phyloP scores from a whole-genome alignment of 2,113 vertebrate species.

The Myotis lucifugus region DNA sequence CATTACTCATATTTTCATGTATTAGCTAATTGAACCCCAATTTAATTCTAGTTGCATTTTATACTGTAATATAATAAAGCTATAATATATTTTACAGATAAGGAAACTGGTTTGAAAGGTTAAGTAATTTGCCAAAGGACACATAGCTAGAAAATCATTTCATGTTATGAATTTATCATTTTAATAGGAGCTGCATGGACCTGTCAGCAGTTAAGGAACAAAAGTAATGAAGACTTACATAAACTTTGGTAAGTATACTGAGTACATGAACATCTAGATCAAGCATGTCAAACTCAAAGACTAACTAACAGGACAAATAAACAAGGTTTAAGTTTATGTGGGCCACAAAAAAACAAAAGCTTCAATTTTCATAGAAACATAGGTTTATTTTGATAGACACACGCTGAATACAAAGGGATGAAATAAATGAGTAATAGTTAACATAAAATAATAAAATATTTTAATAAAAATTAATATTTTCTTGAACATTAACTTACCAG shows the following conservation, averaged over 20 bases:
- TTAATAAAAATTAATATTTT: too few relatives aligned
- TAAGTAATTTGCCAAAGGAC: constrained; percentile 3
- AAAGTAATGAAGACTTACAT: constrained; percentile 97
- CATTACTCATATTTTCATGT: constrained; percentile 33
- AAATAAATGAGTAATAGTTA: too few relatives aligned
- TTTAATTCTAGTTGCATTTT: neutral
- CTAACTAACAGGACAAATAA: too few relatives aligned
- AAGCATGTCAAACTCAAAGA: too few relatives aligned
- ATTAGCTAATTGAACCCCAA: neutral
- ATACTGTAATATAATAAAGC: neutral
- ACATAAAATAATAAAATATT: too few relatives aligned
- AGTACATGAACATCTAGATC: neutral
- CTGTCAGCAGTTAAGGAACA: constrained; percentile 91
- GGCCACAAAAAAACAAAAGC: too few relatives aligned
- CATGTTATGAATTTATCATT: neutral
- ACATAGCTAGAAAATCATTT: constrained; percentile 32
- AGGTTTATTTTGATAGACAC: too few relatives aligned
- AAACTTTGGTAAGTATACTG: constrained; percentile 92
- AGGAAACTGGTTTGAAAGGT: constrained; percentile 15
- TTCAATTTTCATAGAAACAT: too few relatives aligned
- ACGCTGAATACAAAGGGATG: too few relatives aligned
- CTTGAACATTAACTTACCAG: too few relatives aligned
- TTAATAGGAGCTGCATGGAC: constrained; percentile 93
- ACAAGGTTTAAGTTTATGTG: too few relatives aligned
- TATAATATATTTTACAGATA: neutral